These are phyloP conservation scores for Muricea muricata DNA, from an alignment of 92 coral and sea anemone species.

Conservation along the genomic window DNA sequence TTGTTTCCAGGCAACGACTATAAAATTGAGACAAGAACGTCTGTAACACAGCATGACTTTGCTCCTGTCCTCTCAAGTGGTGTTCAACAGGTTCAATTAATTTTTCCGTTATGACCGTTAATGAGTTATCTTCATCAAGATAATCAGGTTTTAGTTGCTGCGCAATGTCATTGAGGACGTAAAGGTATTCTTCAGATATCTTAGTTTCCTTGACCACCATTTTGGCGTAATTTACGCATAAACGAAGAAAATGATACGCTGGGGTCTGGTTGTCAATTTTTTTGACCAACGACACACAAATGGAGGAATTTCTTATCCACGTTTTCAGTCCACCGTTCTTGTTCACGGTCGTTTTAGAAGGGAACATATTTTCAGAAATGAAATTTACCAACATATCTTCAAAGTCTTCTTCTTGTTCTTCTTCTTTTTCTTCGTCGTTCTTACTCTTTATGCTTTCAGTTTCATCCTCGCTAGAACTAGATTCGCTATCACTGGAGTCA, in stretches of 20 bases:
- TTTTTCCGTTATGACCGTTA: conserved; percentile 37
- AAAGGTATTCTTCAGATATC: conserved; percentile 54
- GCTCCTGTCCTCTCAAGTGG: conserved; percentile 54
- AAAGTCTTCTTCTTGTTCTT: conserved; percentile 16
- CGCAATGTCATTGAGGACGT: conserved; percentile 74
- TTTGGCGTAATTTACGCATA: conserved; percentile 81
- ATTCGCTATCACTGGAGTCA: background rate
- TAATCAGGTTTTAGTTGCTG: conserved; percentile 55
- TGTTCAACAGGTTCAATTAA: conserved; percentile 48
- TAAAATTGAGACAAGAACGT: conserved; percentile 73
- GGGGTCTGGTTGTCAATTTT: conserved; percentile 65
- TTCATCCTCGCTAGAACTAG: background rate
- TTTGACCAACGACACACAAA: conserved; percentile 69
- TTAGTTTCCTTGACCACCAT: conserved; percentile 62
- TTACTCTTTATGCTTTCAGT: background rate
- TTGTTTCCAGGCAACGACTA: conserved; percentile 85
- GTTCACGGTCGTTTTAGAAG: conserved; percentile 56
- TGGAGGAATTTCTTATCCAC: conserved; percentile 72
- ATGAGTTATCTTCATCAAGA: conserved; percentile 69
- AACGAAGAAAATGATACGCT: conserved; percentile 76
- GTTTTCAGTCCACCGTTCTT: conserved; percentile 55
- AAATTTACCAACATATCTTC: conserved; percentile 17
- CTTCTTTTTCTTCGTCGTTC: background rate
- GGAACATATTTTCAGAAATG: conserved; percentile 71
- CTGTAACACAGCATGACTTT: conserved; percentile 53